phyloP scores from a whole-genome alignment of 2,888 invertebrate species.

The Yponomeuta cagnagella region DNA sequence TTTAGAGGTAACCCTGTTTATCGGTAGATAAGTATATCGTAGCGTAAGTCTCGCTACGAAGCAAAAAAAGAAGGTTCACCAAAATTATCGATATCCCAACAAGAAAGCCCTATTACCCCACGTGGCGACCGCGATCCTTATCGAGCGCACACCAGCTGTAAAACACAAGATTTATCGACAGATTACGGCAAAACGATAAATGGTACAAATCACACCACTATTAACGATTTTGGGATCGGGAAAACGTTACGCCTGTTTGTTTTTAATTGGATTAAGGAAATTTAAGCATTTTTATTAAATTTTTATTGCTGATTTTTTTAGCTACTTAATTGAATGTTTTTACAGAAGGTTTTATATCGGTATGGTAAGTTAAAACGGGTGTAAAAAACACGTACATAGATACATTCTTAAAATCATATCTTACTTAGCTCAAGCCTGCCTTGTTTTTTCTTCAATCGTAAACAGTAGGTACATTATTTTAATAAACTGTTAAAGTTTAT shows the following conservation, averaged over 20 bases:
- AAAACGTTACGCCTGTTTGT: constrained; percentile 9
- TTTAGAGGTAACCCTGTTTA: too few relatives aligned
- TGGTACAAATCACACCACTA: constrained; percentile 68
- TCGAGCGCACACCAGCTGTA: constrained; percentile 65
- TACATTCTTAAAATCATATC: too few relatives aligned
- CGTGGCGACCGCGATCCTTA: constrained; percentile 68
- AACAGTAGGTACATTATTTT: too few relatives aligned
- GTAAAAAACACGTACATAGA: too few relatives aligned
- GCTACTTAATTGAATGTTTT: neutral
- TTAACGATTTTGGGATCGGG: constrained; percentile 10
- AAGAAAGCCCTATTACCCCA: constrained; percentile 51
- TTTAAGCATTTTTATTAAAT: neutral
- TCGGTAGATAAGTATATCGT: too few relatives aligned
- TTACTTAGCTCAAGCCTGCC: too few relatives aligned
- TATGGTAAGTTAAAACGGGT: too few relatives aligned
- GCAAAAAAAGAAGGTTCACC: too few relatives aligned
- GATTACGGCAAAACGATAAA: constrained; percentile 57
- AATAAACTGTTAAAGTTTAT: too few relatives aligned
- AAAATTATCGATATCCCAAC: constrained; percentile 6
- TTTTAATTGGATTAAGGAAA: constrained; percentile 2
- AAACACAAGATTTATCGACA: constrained; percentile 74
- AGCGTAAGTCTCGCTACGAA: too few relatives aligned
- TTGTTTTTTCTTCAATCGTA: too few relatives aligned
- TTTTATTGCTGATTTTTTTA: neutral
- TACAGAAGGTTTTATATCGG: neutral